Conservation (phyloP, 1,140 invertebrate species). For the Temnothorax curvispinosus region DNA sequence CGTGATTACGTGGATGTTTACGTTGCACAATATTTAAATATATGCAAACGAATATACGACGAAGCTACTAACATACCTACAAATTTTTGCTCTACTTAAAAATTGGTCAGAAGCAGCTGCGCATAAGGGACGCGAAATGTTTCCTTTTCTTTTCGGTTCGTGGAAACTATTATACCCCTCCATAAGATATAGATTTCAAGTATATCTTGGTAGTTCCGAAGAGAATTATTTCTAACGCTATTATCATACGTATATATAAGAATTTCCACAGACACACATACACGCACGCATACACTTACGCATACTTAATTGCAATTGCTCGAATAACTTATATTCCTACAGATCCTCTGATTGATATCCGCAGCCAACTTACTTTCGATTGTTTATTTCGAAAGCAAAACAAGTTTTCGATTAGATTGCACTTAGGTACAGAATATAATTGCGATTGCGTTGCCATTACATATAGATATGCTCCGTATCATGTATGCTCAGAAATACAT, state of each 20-base stretch:
- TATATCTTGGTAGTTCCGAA: constrained; percentile 14
- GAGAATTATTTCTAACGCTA: constrained; percentile 36
- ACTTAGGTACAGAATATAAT: constrained; percentile 14
- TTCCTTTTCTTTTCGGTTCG: constrained; percentile 40
- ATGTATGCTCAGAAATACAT: constrained; percentile 38
- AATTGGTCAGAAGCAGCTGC: constrained; percentile 70
- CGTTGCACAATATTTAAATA: constrained; percentile 14
- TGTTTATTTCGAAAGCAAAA: constrained; percentile 4
- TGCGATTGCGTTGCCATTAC: background rate
- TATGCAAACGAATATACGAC: constrained; percentile 32
- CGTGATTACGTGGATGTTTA: constrained; percentile 10
- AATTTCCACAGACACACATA: background rate
- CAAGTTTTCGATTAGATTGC: constrained; percentile 23
- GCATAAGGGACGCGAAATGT: constrained; percentile 32
- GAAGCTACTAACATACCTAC: constrained; percentile 39
- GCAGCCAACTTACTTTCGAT: background rate
- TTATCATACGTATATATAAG: background rate
- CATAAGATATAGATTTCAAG: constrained; percentile 37
- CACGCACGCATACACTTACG: background rate
- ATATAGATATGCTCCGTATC: constrained; percentile 18
- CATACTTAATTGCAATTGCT: background rate
- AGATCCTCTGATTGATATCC: background rate
- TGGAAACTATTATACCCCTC: constrained; percentile 40
- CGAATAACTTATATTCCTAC: background rate
- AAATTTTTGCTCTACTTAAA: constrained; percentile 67